Evolutionary conservation across 2,797 vertebrate genomes (phyloP).

Genomic region (Borostomias antarcticus): DNA sequence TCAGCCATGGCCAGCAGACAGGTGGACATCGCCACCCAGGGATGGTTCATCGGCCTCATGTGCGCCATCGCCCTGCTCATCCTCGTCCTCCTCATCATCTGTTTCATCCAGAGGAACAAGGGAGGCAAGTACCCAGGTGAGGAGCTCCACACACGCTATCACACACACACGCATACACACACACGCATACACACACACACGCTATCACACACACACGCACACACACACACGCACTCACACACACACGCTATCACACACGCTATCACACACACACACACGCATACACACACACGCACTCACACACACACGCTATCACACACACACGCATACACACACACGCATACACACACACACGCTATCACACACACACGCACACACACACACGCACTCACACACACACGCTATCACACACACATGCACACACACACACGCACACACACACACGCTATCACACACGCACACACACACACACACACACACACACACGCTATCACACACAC

Average conservation of each 20-base stretch:
- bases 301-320: too few species aligned
- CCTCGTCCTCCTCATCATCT: conserved; percentile 95
- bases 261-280: background rate
- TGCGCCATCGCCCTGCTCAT: conserved; percentile 97
- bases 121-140: conserved; percentile 98
- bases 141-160: conserved; percentile 10
- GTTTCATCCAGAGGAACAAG: conserved; percentile 98
- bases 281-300: too few species aligned
- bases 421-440: background rate
- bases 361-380: too few species aligned
- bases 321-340: background rate
- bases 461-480: background rate
- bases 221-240: too few species aligned
- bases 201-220: too few species aligned
- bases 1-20: conserved; percentile 94
- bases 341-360: background rate
- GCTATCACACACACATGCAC: too few species aligned
- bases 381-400: background rate
- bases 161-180: background rate
- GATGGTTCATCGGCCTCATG: conserved; percentile 99
- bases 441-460: too few species aligned
- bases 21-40: conserved; percentile 97
- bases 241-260: background rate
- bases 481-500: background rate
- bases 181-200: background rate